Base-by-base conservation (phyloP, 2,113 vertebrate genomes). In the Lophura nycthemera region DNA sequence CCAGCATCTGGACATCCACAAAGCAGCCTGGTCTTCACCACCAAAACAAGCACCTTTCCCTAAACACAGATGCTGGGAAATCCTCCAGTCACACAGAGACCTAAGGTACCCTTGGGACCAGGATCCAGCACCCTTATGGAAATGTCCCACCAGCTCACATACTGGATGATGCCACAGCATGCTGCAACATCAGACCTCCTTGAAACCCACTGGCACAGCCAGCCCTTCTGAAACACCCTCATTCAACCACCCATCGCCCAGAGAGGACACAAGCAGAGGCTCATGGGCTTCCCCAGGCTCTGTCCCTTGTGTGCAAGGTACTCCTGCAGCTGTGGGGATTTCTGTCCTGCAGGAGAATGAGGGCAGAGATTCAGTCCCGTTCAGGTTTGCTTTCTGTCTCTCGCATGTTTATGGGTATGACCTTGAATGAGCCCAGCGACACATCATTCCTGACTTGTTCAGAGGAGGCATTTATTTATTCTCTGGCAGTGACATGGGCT, bases 391-490 rank as follows among this genome's bases (percentile, higher is more conserved):
- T 83, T 92, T 22, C 72, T 77, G 32, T 52, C 34, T 74, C 21
- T 10, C 2, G 6, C 72, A 1, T 52, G 69, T 89, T 96, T 92
- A 83, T 6, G 0, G 88, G 5, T 86, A 52, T 77, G 89, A 88
- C 95, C 95, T 94, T 97, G 94, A 77, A 7, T 4, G n/a, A 86
- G 94, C 50, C 72, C 74, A 52, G 89, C 83, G 34, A 40, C 75
- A 24, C 87, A 86, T 88, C 93, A 45, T 70, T 95, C 75, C 87
- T 64, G 57, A 24, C 75, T 59, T 1, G 2, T 88, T 92, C 71
- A 32, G 38, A 93, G 56, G 65, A 88, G 72, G 32, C 36, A 38
- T 95, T 95, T 96, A 90, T 95, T 95, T 95, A 94, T 92, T 95
- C 91, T 80, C 93, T 88, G 88, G 91, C 95, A 91, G 70, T 63